Evolutionary conservation across 2,797 vertebrate genomes (phyloP).

Genomic region (Epinephelus malabaricus): DNA sequence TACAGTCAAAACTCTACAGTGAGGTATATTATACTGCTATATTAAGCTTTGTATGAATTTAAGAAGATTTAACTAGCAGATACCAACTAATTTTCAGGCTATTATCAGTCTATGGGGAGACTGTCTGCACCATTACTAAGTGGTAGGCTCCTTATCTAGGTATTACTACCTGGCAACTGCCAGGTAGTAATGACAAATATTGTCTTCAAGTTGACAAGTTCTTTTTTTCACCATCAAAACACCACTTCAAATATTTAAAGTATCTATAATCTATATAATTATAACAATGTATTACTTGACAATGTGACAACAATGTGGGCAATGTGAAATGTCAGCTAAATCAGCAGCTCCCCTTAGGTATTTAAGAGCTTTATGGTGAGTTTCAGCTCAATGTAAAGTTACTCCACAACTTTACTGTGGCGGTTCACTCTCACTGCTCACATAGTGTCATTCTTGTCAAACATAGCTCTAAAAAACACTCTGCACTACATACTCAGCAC

Average conservation of each 20-base stretch:
- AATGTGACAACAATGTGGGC: background rate
- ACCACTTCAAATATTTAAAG: too few relatives aligned
- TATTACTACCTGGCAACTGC: background rate
- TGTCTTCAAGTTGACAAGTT: background rate
- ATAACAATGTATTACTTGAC: background rate
- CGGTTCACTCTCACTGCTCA: background rate
- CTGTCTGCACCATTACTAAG: constrained; percentile 2
- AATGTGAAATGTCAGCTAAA: too few relatives aligned
- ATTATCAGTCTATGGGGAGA: background rate
- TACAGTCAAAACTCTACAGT: background rate
- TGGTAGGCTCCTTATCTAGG: background rate
- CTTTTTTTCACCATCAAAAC: background rate
- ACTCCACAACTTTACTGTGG: background rate
- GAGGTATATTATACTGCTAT: background rate
- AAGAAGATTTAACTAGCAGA: background rate
- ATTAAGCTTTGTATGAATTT: too few relatives aligned
- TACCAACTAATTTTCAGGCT: background rate
- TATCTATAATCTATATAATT: too few relatives aligned
- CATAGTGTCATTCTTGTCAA: background rate
- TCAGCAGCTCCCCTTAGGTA: background rate
- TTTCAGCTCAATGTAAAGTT: background rate
- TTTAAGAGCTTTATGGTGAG: background rate
- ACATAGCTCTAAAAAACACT: background rate
- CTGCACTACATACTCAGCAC: background rate
- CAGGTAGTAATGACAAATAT: background rate